Conservation (phyloP, 2,113 vertebrate genomes). For the Nettapus auritus region DNA sequence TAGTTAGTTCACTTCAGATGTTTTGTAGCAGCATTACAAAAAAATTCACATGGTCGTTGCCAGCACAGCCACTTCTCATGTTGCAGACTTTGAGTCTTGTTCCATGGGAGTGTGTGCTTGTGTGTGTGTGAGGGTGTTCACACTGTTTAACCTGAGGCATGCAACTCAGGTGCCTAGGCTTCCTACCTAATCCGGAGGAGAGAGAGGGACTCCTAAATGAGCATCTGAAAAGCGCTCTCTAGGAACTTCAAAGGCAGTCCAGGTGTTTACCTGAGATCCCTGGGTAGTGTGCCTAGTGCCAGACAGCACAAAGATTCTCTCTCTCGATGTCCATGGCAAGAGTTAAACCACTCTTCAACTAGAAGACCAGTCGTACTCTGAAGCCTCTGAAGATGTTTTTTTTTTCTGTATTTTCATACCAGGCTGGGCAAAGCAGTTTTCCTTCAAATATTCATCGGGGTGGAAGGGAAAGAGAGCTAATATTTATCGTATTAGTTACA, state of each 20-base stretch:
- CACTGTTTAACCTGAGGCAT: neutral
- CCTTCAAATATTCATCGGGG: neutral
- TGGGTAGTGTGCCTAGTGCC: neutral
- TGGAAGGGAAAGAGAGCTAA: neutral
- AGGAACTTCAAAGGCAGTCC: neutral
- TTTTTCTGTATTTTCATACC: neutral
- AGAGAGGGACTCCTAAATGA: neutral
- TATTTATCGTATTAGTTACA: neutral
- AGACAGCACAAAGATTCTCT: neutral
- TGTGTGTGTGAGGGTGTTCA: neutral
- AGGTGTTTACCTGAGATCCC: neutral
- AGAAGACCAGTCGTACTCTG: neutral
- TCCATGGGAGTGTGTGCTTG: neutral
- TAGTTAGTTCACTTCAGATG: neutral
- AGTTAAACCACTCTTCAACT: neutral
- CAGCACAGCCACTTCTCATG: neutral
- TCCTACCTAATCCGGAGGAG: neutral
- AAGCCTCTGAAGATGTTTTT: neutral
- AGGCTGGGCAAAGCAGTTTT: neutral
- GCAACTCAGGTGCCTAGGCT: neutral
- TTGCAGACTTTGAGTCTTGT: neutral
- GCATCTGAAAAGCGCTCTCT: neutral
- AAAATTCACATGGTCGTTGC: neutral
- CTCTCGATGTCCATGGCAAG: neutral
- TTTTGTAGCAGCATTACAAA: accelerated